Base-by-base conservation (phyloP, 2,888 invertebrate genomes). In the Matsumyia berberina region DNA sequence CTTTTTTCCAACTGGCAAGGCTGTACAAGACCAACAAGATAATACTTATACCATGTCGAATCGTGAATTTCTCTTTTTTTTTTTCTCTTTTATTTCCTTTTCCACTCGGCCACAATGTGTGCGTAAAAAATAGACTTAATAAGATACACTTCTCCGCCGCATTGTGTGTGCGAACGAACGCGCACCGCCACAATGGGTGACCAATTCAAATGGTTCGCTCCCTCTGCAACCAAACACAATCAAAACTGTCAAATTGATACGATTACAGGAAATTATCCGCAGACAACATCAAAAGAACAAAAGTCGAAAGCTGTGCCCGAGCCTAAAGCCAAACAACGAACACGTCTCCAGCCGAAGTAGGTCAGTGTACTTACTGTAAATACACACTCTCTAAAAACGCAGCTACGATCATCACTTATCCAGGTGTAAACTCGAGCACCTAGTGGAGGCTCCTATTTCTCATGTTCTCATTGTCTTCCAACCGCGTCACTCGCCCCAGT, bases 401-500 rank as follows among this genome's bases (percentile, higher is more conserved):
- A 35, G 19, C 12, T 44, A 42, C 2, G 31, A 44, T 44, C 46
- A 35, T 1, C 17, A n/a, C n/a, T n/a, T n/a, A n/a, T 8, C 42
- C 53, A 73, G 62, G 53, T 62, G 62, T 62, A 62, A 55, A 46
- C 29, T 57, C 24, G 37, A 35, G 44, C 53, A 55, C 33, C n/a
- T 44, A 64, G 55, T 5, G 15, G 31, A 39, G 31, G 39, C 17
- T 66, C 46, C 8, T 46, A 66, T 76, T 76, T 76, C n/a, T n/a
- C 76, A 76, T 58, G 51, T 58, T 76, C 66, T 76, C 76, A 76
- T 58, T 58, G 51, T 76, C 67, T 57, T 44, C 33, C 12, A 66
- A 39, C 29, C 39, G 49, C 39, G n/a, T 37, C 15, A 57, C 46
- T 51, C 19, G 12, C 8, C n/a, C n/a, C 15, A n/a, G 58, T 66